Percentiles rank a stretch among this genome's conserved stretches.
phyloP scores from a whole-genome alignment of 2,797 vertebrate genomes.

The Hirundo rustica region DNA sequence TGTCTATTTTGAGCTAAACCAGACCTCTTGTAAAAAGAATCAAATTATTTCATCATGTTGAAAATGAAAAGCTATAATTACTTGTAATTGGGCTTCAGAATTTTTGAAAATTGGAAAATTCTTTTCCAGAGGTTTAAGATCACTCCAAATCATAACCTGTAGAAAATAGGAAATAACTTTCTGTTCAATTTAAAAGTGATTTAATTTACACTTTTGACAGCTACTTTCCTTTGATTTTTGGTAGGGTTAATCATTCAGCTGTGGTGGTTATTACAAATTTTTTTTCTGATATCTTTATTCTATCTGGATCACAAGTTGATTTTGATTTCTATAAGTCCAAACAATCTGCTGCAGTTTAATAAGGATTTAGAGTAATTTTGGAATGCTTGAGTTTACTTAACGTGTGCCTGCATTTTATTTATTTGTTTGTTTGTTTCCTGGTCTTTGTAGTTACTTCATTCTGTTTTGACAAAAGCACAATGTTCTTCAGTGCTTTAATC shows the following conservation, averaged over 20 bases:
- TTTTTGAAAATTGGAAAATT: slow-evolving; percentile 92
- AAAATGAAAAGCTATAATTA: slow-evolving; percentile 99
- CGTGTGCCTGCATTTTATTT: neutral
- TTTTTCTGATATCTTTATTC: slow-evolving; percentile 78
- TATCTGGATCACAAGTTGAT: slow-evolving; percentile 69
- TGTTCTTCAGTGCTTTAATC: neutral
- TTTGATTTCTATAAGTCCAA: slow-evolving; percentile 38
- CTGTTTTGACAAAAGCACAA: neutral
- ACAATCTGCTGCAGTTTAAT: neutral
- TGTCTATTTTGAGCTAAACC: slow-evolving; percentile 97
- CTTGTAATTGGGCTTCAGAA: slow-evolving; percentile 97
- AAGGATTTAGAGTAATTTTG: slow-evolving; percentile 17
- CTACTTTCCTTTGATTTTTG: slow-evolving; percentile 85
- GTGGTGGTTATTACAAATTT: slow-evolving; percentile 78
- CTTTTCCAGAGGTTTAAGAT: slow-evolving; percentile 90
- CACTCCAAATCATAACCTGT: slow-evolving; percentile 88
- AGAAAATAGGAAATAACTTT: slow-evolving; percentile 96
- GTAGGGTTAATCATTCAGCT: slow-evolving; percentile 76
- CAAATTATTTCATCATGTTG: slow-evolving; percentile 99
- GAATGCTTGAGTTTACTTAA: neutral
- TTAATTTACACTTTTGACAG: slow-evolving; percentile 90
- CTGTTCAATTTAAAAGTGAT: slow-evolving; percentile 92
- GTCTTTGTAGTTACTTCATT: neutral
- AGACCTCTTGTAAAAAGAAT: slow-evolving; percentile 97
- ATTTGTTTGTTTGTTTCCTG: neutral